Evolutionary conservation across 2,113 vertebrate genomes (phyloP), one percentile per base, ranked within the genome.

Genomic region (Macquaria australasica): DNA sequence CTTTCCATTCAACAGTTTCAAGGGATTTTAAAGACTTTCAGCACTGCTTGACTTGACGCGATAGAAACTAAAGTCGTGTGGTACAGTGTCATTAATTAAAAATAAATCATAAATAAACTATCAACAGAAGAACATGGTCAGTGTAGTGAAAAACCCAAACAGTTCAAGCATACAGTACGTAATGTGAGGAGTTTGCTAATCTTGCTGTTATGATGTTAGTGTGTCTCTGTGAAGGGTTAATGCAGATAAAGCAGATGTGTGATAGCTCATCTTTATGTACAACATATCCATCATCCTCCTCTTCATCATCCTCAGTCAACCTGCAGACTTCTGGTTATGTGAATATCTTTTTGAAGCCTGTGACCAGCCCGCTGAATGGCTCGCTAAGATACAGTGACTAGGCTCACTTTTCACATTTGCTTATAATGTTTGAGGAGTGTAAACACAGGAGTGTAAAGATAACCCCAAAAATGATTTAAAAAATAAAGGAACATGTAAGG

Each of bases 331-430:
- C 34, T 48, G 64, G 6, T 70, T 43, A 21, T 43, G 55, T 55
- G 73, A 84, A 79, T 68, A 69, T 73, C 34, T 67, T 20, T 9
- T 2, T 15, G 15, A 70, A 76, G 82, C 53, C 75, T 62, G 75
- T 41, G 45, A 62, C 34, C 51, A 82, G 75, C 55, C 56, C 1
- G 68, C 73, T 83, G 74, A 77, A 72, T 6, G 62, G 50, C 63
- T 83, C 20, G 4, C 59, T 39, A 8, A 62, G 55, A 74, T 51
- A 21, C 53, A 78, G 70, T 41, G 51, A 84, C 60, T 0, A 55
- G n/a, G 70, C 21, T 86, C 64, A 76, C 70, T 59, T 73, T 85
- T 85, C 81, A 80, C 76, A 79, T 85, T 81, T 43, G 56, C 56
- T 82, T 69, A 6, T 21, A 53, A 71, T 50, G 70, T 68, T 45